Conservation (phyloP, 2,113 vertebrate genomes). For the Epinephelus moara region DNA sequence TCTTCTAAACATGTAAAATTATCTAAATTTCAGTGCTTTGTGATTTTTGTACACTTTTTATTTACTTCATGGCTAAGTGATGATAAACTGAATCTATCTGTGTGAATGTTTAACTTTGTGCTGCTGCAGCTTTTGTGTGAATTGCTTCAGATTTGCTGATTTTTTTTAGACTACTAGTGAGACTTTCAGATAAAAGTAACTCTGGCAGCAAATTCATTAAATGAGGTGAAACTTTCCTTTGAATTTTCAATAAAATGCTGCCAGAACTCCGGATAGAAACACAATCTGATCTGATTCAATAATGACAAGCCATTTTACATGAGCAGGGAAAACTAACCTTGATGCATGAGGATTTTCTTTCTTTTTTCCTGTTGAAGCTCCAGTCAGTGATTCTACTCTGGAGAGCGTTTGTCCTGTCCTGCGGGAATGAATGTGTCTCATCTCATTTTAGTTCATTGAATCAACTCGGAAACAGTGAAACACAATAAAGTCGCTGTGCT, state of each 20-base stretch:
- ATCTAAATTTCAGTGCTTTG: not conserved
- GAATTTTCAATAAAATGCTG: not conserved
- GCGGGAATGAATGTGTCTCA: slow-evolving; percentile 58
- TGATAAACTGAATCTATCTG: not conserved
- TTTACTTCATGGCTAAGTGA: not conserved
- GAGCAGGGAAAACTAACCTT: slow-evolving; percentile 51
- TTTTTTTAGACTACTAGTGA: not conserved
- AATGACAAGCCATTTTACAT: slow-evolving; percentile 29
- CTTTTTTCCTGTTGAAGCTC: slow-evolving; percentile 1
- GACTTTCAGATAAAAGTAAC: not conserved
- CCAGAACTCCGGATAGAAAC: slow-evolving; percentile 14
- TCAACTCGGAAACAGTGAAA: slow-evolving; percentile 52
- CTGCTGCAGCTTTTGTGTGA: not conserved
- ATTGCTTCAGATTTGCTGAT: no score
- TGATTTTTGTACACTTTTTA: not conserved
- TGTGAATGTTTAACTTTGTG: not conserved
- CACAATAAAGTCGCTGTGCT: slow-evolving; percentile 44
- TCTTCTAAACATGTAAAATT: no score
- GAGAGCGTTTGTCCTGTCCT: slow-evolving; percentile 53
- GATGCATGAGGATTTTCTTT: slow-evolving; percentile 35
- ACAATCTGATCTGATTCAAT: slow-evolving; percentile 38
- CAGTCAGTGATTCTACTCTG: slow-evolving; percentile 38
- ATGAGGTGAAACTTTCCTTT: slow-evolving; percentile 22
- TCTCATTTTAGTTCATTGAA: slow-evolving; percentile 66
- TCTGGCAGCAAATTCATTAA: not conserved